Evolutionary conservation across 2,888 invertebrate species (phyloP).

Genomic region (Lissonota sp.): DNA sequence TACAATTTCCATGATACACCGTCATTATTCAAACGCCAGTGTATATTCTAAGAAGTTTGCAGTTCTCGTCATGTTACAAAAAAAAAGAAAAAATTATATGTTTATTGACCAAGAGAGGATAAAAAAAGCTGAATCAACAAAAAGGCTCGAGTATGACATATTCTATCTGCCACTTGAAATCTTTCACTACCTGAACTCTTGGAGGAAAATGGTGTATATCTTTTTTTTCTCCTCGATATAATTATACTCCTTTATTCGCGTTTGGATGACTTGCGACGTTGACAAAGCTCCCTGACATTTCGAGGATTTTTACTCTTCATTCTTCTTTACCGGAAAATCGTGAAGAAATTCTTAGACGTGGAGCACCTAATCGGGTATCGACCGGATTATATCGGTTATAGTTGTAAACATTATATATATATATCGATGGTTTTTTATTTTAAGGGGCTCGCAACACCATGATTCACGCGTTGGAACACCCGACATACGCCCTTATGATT

Average conservation of each 20-base stretch:
- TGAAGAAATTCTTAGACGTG: conserved; percentile 2
- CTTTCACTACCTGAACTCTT: conserved; percentile 15
- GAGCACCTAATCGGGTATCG: conserved; percentile 4
- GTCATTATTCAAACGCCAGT: conserved; percentile 64
- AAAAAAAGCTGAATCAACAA: conserved; percentile 51
- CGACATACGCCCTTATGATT: not conserved
- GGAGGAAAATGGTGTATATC: conserved; percentile 6
- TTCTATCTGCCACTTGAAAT: conserved; percentile 52
- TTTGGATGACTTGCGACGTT: conserved; percentile 32
- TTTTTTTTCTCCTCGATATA: conserved; percentile 1
- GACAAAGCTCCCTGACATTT: conserved; percentile 55
- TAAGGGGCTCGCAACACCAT: not conserved
- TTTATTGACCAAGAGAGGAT: not conserved
- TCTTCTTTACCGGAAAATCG: conserved; percentile 33
- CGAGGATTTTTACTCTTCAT: not conserved
- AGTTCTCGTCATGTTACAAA: conserved; percentile 24
- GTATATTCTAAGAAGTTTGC: conserved; percentile 46
- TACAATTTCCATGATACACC: conserved; percentile 60
- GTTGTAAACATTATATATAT: not conserved
- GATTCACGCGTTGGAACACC: not conserved
- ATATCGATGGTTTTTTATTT: not conserved
- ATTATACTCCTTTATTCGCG: conserved; percentile 20
- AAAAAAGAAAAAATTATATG: conserved; percentile 5
- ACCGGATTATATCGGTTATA: not conserved
- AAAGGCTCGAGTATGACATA: conserved; percentile 4